Conservation (phyloP, 2,113 vertebrate genomes). For the Sylvilagus bachmani region DNA sequence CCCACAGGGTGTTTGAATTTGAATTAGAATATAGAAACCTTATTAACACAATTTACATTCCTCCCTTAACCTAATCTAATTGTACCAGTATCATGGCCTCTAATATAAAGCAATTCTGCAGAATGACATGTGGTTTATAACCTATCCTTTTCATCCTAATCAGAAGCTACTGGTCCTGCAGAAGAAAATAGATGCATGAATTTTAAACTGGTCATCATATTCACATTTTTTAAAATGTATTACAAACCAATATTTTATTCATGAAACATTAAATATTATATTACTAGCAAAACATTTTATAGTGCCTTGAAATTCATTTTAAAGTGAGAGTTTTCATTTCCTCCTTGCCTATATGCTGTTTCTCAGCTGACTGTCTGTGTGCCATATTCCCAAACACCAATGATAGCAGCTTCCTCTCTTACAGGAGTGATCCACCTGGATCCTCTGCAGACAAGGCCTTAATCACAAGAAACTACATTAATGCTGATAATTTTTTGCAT, state of each 20-base stretch:
- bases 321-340: slow-evolving; percentile 21
- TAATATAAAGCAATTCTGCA: slow-evolving; percentile 63
- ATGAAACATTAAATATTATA: slow-evolving; percentile 75
- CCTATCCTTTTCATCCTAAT: slow-evolving; percentile 36
- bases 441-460: slow-evolving; percentile 33
- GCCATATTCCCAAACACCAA: background rate
- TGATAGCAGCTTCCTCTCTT: background rate
- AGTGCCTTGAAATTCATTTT: slow-evolving; percentile 64
- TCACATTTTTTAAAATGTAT: slow-evolving; percentile 34
- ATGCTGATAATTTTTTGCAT: slow-evolving; percentile 9
- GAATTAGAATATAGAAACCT: slow-evolving; percentile 83
- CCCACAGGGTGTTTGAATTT: slow-evolving; percentile 70
- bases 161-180: slow-evolving; percentile 46
- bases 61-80: slow-evolving; percentile 79
- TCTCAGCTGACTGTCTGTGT: background rate
- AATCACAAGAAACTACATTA: slow-evolving; percentile 4
- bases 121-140: background rate
- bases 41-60: slow-evolving; percentile 82
- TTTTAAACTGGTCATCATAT: slow-evolving; percentile 69
- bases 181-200: slow-evolving; percentile 69
- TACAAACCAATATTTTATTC: slow-evolving; percentile 78
- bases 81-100: slow-evolving; percentile 63
- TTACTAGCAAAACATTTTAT: slow-evolving; percentile 68
- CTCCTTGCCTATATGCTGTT: background rate
- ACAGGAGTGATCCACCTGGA: slow-evolving; percentile 16